Evolutionary conservation across 2,888 invertebrate species (phyloP), one percentile per base, ranked within the genome.

Genomic region (Drosophila ezoana): DNA sequence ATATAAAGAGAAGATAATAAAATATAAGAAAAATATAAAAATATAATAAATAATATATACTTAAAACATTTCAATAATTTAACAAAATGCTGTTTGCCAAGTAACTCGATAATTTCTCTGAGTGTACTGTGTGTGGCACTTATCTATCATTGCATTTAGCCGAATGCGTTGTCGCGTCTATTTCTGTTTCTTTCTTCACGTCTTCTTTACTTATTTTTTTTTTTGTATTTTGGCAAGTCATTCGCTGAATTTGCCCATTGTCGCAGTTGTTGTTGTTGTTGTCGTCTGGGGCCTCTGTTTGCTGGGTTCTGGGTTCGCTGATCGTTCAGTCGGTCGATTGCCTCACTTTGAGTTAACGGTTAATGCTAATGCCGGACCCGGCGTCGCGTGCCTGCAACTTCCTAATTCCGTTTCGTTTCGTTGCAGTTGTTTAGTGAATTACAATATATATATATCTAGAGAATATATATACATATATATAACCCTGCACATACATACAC

Each of bases 271-370:
- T 44, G 48, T 14, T 51, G 60, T 23, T 59, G 47, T 35, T 40
- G 53, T 53, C 20, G 70, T 48, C 70, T 65, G 53, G 65, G 56
- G 44, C 11, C 28, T 45, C 32, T 16, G 20, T 45, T 44, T 44
- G 14, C 37, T 32, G 23, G 40, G 10, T 40, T 47, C 40, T 73
- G 43, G 60, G 73, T 73, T 69, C 72, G 76, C 72, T 76, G 72
- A 61, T 79, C 76, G 75, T 49, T 47, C 28, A 28, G 28, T 28
- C 65, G 69, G 72, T 82, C 75, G 67, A 56, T 70, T 62, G 64
- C 70, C 71, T 66, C 73, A 71, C 69, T 76, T 76, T 83, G 75
- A 89, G 88, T 89, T 84, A 72, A 73, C 84, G 75, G 73, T 83
- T 80, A 79, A 80, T 80, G 81, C 78, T 75, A 81, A 84, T 86